These are phyloP conservation scores for Tympanuchus pallidicinctus DNA, from an alignment of 2,113 vertebrate genomes.

Conservation along the genomic window DNA sequence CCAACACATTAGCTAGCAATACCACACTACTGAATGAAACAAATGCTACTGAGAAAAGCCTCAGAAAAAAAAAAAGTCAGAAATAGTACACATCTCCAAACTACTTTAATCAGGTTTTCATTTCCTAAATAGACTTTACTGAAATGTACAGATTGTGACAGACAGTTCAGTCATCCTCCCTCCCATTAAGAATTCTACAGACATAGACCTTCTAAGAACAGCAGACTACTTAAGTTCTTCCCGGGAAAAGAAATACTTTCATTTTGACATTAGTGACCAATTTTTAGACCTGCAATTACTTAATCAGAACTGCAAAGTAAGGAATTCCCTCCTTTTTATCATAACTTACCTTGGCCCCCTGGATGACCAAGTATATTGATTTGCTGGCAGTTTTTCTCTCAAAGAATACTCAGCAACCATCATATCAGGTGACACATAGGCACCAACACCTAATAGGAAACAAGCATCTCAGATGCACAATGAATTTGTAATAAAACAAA, in stretches of 20 bases:
- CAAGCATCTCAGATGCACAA: neutral
- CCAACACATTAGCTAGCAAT: neutral
- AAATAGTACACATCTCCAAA: neutral
- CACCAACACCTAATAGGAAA: slow-evolving; percentile 88
- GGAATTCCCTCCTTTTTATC: neutral
- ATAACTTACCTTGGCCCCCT: slow-evolving; percentile 88
- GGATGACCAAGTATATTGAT: slow-evolving; percentile 99
- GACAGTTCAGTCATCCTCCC: neutral
- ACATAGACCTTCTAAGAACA: neutral
- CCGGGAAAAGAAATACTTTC: neutral
- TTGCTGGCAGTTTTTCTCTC: slow-evolving; percentile 95
- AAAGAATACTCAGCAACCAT: slow-evolving; percentile 98
- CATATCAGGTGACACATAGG: slow-evolving; percentile 98
- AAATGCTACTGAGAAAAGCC: neutral
- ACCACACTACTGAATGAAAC: neutral
- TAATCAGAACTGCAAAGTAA: neutral
- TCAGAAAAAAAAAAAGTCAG: neutral
- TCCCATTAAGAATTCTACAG: rapidly evolving
- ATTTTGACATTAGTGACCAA: neutral
- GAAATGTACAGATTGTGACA: neutral
- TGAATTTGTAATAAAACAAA: neutral
- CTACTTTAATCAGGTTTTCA: neutral
- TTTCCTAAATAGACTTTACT: neutral
- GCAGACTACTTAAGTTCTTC: neutral
- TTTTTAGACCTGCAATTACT: neutral